A percentile compares a stretch with the other conserved stretches of the same genome.
Evolutionary conservation across 2,113 vertebrate genomes (phyloP).

Genomic region (Oreochromis aureus): DNA sequence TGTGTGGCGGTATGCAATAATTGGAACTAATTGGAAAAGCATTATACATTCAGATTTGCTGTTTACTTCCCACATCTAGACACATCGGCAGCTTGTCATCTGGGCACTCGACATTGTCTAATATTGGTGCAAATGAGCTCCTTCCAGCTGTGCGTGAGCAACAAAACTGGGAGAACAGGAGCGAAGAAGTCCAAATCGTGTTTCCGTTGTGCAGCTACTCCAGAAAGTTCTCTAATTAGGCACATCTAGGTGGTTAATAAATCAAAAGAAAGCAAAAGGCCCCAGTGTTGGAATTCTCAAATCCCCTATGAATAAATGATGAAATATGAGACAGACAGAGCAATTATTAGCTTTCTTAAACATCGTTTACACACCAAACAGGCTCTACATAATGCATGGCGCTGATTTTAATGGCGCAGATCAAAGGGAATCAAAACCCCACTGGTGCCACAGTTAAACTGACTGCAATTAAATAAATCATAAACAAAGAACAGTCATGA

Average conservation of each 20-base stretch:
- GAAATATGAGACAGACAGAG: constrained; percentile 57
- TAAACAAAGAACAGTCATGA: constrained; percentile 35
- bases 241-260: constrained; percentile 48
- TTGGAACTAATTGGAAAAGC: constrained; percentile 55
- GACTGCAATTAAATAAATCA: constrained; percentile 50
- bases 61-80: constrained; percentile 19
- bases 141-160: not conserved
- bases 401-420: constrained; percentile 52
- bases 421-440: constrained; percentile 49
- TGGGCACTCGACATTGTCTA: not conserved
- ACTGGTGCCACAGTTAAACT: constrained; percentile 39
- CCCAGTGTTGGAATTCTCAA: constrained; percentile 11
- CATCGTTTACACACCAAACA: constrained; percentile 58
- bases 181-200: not conserved
- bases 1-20: constrained; percentile 31
- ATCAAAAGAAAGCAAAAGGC: constrained; percentile 28
- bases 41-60: constrained; percentile 23
- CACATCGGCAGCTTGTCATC: constrained; percentile 43
- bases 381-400: constrained; percentile 46
- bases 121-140: constrained; percentile 39
- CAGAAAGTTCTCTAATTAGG: constrained; percentile 58
- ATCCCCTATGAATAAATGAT: constrained; percentile 57
- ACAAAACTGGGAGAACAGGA: not conserved
- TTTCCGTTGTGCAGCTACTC: not conserved
- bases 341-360: constrained; percentile 67